Evolutionary conservation across 2,888 invertebrate genomes (phyloP), one percentile per base, ranked within the genome.

Genomic region (Xanthia icteritia): DNA sequence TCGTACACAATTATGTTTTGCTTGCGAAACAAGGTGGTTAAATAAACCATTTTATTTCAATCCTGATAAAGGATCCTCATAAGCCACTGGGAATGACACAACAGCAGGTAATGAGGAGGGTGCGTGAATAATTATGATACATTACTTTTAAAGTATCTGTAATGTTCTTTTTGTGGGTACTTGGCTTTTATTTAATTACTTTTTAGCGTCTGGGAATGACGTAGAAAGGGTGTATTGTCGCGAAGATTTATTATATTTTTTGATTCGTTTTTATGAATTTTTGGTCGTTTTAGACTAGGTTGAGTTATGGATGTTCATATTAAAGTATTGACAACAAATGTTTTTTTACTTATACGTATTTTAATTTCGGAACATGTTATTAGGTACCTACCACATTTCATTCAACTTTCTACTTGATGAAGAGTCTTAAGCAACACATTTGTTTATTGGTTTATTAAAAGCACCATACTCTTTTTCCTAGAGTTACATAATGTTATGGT

Each of bases 91-190:
- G 74, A 64, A n/a, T 67, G 74, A 74, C 84, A 56, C 60, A 54
- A 20, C 68, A 58, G 42, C 54, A 64, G 39, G 42, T 80, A 82
- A 80, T 80, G 75, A 80, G n/a, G 68, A 84, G 84, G 82, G 82
- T 82, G 15, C 36, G 42, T 36, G 68, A 65, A 81, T 69, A 69
- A 81, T 84, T 68, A 81, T 64, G 64, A 84, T 67, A 84, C 73
- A 65, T 80, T 80, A 65, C 51, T 45, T 65, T 65, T 67, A 56
- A 81, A 79, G 66, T 66, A 61, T 15, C 61, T 17, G 31, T 64
- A 78, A 68, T 83, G 72, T 67, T 81, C n/a, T 17, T 36, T 48
- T 5, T 48, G 20, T 54, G 61, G 17, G 48, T 66, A 75, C 45
- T 77, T 27, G 60, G 64, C 54, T 67, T 67, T 69, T 72, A 36